Conservation (phyloP, 2,113 vertebrate species). For the Albula glossodonta region DNA sequence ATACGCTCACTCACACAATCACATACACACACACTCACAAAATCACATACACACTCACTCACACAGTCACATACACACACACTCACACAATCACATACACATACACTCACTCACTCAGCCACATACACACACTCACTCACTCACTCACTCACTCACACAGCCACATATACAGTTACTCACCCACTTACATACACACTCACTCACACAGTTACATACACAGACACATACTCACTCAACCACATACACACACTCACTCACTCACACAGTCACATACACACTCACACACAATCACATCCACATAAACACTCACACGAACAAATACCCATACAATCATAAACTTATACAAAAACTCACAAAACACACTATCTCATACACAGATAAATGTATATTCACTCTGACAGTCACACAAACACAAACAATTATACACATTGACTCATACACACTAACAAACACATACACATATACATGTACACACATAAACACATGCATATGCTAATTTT, state of each 20-base stretch:
- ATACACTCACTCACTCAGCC: neutral
- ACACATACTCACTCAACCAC: constrained; percentile 22
- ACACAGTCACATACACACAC: neutral
- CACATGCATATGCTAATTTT: neutral
- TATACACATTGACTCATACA: neutral
- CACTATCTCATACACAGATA: neutral
- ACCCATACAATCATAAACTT: neutral
- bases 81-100: neutral
- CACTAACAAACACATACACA: constrained; percentile 38
- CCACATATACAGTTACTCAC: too few species aligned
- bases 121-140: neutral
- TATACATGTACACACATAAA: neutral
- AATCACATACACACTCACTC: neutral
- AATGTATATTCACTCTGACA: too few species aligned
- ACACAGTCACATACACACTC: neutral
- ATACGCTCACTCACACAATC: constrained; percentile 38
- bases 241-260: constrained; percentile 26
- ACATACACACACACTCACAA: neutral
- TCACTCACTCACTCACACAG: neutral
- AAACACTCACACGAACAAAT: constrained; percentile 17
- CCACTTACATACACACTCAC: neutral
- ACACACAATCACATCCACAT: neutral
- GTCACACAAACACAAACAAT: neutral
- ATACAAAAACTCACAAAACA: neutral
- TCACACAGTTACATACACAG: neutral